phyloP scores from a whole-genome alignment of 2,797 vertebrate genomes.

The Melanotaenia trifasciata region DNA sequence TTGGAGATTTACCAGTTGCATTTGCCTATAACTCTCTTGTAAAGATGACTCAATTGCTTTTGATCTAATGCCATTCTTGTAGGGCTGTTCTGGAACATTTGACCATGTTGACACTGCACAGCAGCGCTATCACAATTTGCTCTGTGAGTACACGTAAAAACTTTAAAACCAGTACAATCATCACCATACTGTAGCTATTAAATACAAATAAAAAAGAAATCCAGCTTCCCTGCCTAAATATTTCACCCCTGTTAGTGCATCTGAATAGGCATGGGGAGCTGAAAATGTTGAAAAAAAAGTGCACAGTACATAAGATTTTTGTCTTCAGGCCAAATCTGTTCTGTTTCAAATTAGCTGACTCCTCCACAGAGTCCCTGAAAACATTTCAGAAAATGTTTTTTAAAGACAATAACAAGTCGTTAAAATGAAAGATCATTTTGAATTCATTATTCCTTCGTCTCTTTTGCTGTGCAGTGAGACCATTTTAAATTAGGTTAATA shows the following conservation, averaged over 20 bases:
- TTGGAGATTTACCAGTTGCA: slow-evolving; percentile 66
- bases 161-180: background rate
- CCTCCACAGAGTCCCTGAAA: slow-evolving; percentile 61
- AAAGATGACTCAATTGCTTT: slow-evolving; percentile 44
- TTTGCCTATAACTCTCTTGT: slow-evolving; percentile 29
- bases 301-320: slow-evolving; percentile 36
- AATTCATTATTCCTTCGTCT: slow-evolving; percentile 68
- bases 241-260: slow-evolving; percentile 30
- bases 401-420: slow-evolving; percentile 74
- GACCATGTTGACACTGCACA: background rate
- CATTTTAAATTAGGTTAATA: slow-evolving; percentile 62
- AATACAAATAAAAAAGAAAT: slow-evolving; percentile 30
- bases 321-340: slow-evolving; percentile 47
- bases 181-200: background rate
- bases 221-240: slow-evolving; percentile 38
- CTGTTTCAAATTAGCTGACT: slow-evolving; percentile 61
- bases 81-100: background rate
- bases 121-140: background rate
- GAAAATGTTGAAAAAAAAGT: slow-evolving; percentile 26
- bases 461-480: slow-evolving; percentile 39
- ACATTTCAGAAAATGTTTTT: slow-evolving; percentile 66
- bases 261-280: slow-evolving; percentile 30
- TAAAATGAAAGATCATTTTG: slow-evolving; percentile 71
- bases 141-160: slow-evolving; percentile 11
- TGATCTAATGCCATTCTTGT: slow-evolving; percentile 23